A percentile compares a stretch with the other conserved stretches of the same genome.
Evolutionary conservation across 2,888 invertebrate genomes (phyloP).

Genomic region (Drosophila leonis): DNA sequence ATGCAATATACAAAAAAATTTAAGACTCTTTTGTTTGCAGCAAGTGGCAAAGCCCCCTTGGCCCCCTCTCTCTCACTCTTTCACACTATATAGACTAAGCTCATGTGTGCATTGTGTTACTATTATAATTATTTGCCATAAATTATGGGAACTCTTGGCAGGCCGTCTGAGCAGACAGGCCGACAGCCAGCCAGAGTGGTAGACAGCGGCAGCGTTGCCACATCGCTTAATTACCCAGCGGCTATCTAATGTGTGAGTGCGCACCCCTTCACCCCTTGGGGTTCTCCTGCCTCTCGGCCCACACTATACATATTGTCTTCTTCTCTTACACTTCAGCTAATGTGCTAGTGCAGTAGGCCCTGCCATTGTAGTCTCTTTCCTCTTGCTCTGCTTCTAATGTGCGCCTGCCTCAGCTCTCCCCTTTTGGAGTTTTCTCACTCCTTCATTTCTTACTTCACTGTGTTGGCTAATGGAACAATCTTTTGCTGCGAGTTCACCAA

Average conservation of each 20-base stretch:
- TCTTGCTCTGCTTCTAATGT: constrained; percentile 3
- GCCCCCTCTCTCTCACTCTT: not conserved
- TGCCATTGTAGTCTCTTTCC: not conserved
- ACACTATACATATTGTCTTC: not conserved
- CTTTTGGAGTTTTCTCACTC: not conserved
- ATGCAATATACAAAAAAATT: constrained; percentile 73
- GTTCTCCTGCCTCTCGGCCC: not conserved
- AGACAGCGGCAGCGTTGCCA: constrained; percentile 62
- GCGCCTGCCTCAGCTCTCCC: not conserved
- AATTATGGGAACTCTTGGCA: constrained; percentile 70
- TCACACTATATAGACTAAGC: not conserved
- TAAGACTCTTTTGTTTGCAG: constrained; percentile 73
- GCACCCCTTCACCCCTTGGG: not conserved
- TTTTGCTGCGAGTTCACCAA: constrained; percentile 61
- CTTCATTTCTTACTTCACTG: constrained; percentile 5
- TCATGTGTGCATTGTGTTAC: constrained; percentile 66
- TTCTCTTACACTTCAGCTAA: not conserved
- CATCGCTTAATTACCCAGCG: constrained; percentile 73
- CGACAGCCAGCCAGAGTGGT: constrained; percentile 1
- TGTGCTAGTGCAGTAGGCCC: not conserved
- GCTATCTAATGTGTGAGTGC: constrained; percentile 45
- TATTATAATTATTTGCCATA: constrained; percentile 78
- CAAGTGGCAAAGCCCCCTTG: constrained; percentile 1
- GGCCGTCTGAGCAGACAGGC: constrained; percentile 14
- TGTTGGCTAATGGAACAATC: constrained; percentile 66